A percentile compares a stretch with the other conserved stretches of the same genome.
These are phyloP conservation scores for Phataginus tricuspis DNA, from an alignment of 2,797 vertebrate species.

Conservation along the genomic window DNA sequence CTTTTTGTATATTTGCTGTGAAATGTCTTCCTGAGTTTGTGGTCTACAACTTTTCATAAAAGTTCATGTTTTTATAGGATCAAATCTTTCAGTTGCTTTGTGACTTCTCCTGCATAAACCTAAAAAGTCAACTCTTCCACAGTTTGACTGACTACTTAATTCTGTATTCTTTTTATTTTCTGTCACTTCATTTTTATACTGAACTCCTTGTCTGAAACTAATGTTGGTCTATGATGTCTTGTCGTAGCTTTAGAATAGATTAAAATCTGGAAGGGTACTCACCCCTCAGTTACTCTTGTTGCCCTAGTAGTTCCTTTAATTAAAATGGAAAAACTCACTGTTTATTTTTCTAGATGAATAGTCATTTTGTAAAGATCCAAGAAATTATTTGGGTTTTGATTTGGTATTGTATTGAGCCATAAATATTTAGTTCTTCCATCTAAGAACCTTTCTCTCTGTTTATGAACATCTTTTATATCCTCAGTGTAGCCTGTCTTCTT, in stretches of 20 bases:
- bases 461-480: neutral
- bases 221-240: neutral
- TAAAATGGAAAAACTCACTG: neutral
- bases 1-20: neutral
- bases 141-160: neutral
- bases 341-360: slow-evolving; percentile 31
- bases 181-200: neutral
- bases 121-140: slow-evolving; percentile 3
- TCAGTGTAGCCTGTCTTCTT: neutral
- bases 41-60: slow-evolving; percentile 1
- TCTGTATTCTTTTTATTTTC: slow-evolving; percentile 28
- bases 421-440: neutral
- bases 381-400: neutral
- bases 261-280: neutral
- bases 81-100: slow-evolving; percentile 28
- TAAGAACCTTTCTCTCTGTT: neutral
- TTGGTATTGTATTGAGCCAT: slow-evolving; percentile 23
- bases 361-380: neutral
- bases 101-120: neutral
- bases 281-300: neutral
- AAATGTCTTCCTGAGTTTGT: slow-evolving; percentile 24
- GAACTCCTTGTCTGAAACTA: slow-evolving; percentile 8
- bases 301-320: slow-evolving; percentile 25
- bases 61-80: neutral
- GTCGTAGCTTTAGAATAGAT: slow-evolving; percentile 38